phyloP scores from a whole-genome alignment of 2,113 vertebrate species.

The Phocoena sinus region DNA sequence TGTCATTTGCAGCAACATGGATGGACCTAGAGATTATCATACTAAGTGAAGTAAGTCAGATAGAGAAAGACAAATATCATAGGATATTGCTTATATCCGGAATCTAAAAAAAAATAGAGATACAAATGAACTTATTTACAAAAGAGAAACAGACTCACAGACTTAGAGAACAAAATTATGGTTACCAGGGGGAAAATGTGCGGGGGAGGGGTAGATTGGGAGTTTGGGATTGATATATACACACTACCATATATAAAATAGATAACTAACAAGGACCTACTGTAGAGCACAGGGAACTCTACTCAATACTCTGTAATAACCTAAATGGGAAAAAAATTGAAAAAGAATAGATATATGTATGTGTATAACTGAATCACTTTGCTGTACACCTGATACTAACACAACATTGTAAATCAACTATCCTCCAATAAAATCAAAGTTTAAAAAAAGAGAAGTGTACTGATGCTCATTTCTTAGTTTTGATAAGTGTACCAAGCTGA shows the following conservation, averaged over 20 bases:
- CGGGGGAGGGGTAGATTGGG: background rate
- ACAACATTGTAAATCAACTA: background rate
- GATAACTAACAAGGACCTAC: background rate
- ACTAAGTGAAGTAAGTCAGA: background rate
- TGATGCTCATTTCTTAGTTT: background rate
- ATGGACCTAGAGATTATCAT: background rate
- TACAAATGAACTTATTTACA: background rate
- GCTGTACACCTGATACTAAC: background rate
- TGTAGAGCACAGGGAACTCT: background rate
- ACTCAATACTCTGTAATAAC: background rate
- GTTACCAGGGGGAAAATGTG: background rate
- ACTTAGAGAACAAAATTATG: background rate
- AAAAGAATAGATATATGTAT: background rate
- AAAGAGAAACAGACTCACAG: background rate
- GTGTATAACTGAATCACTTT: background rate
- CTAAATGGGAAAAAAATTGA: background rate
- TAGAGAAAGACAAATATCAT: background rate
- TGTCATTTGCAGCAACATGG: background rate
- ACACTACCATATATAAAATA: background rate
- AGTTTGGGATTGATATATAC: background rate
- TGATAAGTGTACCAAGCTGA: background rate
- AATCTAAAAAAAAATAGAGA: background rate
- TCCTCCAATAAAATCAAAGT: background rate
- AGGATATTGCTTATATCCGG: background rate
- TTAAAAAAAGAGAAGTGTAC: background rate